Percentiles rank a stretch among this genome's conserved stretches.
Evolutionary conservation across 2,797 vertebrate genomes (phyloP).

Genomic region (Pseudochaenichthys georgianus): DNA sequence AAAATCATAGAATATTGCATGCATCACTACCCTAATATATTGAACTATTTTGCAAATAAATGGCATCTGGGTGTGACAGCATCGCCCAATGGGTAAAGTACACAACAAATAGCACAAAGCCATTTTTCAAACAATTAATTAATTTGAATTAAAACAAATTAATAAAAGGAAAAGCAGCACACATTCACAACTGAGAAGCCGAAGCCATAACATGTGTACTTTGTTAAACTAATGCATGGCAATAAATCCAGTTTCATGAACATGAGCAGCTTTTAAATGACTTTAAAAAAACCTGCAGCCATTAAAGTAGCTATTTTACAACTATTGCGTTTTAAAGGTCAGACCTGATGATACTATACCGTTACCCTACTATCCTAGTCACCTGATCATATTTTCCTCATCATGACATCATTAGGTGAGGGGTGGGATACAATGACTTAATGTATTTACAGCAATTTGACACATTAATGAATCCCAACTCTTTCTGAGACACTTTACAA

Average conservation of each 20-base stretch:
- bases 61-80: no score
- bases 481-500: background rate
- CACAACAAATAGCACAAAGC: constrained; percentile 3
- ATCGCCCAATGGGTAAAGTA: background rate
- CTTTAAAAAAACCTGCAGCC: background rate
- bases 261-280: background rate
- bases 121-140: no score
- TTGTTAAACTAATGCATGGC: background rate
- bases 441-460: background rate
- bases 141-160: no score
- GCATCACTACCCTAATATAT: background rate
- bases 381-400: constrained; percentile 32
- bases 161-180: no score
- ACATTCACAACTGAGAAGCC: no score
- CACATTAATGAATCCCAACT: constrained; percentile 7
- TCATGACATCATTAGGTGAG: constrained; percentile 21
- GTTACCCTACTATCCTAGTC: background rate
- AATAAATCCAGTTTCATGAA: background rate
- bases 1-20: background rate
- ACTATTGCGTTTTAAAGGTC: constrained; percentile 26
- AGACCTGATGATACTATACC: background rate
- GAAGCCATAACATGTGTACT: no score
- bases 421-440: constrained; percentile 7
- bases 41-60: background rate
- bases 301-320: background rate